Conservation (phyloP, 2,888 invertebrate genomes). For the Eupithecia inturbata region DNA sequence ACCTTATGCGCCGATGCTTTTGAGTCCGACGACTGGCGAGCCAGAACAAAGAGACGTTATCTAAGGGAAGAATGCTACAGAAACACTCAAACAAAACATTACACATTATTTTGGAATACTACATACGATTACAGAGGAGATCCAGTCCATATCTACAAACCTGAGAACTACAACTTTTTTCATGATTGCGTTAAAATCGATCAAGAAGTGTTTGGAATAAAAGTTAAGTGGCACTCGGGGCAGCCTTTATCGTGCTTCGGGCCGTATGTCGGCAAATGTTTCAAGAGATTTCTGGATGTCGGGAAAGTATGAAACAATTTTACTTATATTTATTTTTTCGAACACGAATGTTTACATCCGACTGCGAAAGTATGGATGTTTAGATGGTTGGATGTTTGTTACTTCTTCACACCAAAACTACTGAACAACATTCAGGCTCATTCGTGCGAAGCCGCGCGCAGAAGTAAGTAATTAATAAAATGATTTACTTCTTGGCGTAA, state of each 20-base stretch:
- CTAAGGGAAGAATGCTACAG: not conserved
- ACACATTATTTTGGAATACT: not conserved
- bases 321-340: not conserved
- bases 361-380: not conserved
- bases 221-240: accelerated
- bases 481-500: not conserved
- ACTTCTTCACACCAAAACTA: not conserved
- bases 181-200: not conserved
- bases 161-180: not conserved
- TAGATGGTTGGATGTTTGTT: not conserved
- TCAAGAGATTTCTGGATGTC: not conserved
- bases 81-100: not conserved
- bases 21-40: not conserved
- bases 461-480: not conserved
- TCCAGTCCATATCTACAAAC: not conserved
- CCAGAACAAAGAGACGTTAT: not conserved
- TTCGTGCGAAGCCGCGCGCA: not conserved
- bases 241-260: not conserved
- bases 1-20: not conserved
- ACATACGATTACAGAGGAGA: not conserved
- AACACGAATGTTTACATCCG: not conserved
- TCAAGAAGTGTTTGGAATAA: not conserved
- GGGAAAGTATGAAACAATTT: not conserved
- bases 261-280: not conserved
- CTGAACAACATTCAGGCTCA: not conserved